Percentiles rank a stretch among this genome's conserved stretches.
Evolutionary conservation across 2,888 invertebrate genomes (phyloP).

Genomic region (Onthophagus sagittarius): DNA sequence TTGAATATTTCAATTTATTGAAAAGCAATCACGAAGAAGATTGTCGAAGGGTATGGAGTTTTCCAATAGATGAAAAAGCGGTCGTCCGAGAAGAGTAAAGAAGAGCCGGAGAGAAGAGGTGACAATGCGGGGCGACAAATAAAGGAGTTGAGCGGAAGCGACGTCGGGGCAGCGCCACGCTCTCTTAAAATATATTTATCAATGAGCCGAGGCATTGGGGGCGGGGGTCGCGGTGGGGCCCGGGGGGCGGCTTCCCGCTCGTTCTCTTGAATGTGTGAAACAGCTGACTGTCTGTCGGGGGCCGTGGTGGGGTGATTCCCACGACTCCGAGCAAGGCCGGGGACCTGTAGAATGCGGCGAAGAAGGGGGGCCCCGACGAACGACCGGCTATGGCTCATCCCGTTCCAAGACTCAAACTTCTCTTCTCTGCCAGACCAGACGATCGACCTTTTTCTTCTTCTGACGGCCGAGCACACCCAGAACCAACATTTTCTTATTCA

Average conservation of each 20-base stretch:
- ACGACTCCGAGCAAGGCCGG: slow-evolving; percentile 43
- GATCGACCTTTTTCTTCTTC: not conserved
- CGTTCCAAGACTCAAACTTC: slow-evolving; percentile 9
- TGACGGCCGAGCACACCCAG: not conserved
- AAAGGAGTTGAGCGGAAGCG: not conserved
- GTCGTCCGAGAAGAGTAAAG: not conserved
- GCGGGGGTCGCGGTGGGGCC: slow-evolving; percentile 41
- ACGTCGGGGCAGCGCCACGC: slow-evolving; percentile 3
- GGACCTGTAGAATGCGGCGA: slow-evolving; percentile 43
- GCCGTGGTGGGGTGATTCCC: slow-evolving; percentile 43
- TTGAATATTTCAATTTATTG: not conserved
- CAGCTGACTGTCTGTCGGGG: slow-evolving; percentile 43
- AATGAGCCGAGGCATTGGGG: slow-evolving; percentile 24
- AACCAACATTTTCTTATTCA: not conserved
- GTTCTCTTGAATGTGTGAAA: slow-evolving; percentile 37
- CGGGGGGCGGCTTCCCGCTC: slow-evolving; percentile 40
- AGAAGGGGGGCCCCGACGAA: slow-evolving; percentile 25
- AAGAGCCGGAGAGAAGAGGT: not conserved
- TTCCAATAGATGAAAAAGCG: not conserved
- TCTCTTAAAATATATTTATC: slow-evolving; percentile 21
- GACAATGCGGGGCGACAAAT: not conserved
- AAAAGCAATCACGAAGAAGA: not conserved
- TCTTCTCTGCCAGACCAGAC: not conserved
- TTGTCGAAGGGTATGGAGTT: not conserved
- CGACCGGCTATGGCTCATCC: not conserved